Evolutionary conservation across 2,888 invertebrate species (phyloP).

Genomic region (Mimas tiliae): DNA sequence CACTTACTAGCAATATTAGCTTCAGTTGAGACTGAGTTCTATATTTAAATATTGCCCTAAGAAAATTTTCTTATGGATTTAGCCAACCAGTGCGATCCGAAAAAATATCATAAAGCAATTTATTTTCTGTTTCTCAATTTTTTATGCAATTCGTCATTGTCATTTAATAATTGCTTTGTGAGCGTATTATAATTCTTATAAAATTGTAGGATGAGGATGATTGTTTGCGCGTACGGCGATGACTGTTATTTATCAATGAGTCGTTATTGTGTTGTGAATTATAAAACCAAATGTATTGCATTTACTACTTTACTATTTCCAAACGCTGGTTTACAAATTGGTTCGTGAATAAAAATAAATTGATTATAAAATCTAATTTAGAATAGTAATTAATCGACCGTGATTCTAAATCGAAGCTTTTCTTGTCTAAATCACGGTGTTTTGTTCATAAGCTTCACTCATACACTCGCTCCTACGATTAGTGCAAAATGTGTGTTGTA

Average conservation of each 20-base stretch:
- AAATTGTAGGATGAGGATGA: background rate
- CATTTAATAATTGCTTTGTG: slow-evolving; percentile 29
- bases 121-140: slow-evolving; percentile 38
- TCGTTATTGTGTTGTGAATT: background rate
- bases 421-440: background rate
- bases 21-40: background rate
- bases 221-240: background rate
- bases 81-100: background rate
- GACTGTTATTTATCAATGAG: background rate
- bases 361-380: background rate
- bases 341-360: background rate
- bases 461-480: background rate
- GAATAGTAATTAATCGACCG: too few relatives aligned
- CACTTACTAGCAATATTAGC: background rate
- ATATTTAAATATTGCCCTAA: background rate
- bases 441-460: background rate
- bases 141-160: slow-evolving; percentile 30
- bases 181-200: slow-evolving; percentile 1
- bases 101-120: slow-evolving; percentile 44
- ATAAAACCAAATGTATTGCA: slow-evolving; percentile 13
- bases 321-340: background rate
- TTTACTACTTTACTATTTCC: slow-evolving; percentile 17
- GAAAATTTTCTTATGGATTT: background rate
- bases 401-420: background rate
- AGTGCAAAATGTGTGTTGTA: background rate